A percentile compares a stretch with the other conserved stretches of the same genome.
Conservation (phyloP, 1,140 invertebrate genomes). For the Macrobrachium nipponense region DNA sequence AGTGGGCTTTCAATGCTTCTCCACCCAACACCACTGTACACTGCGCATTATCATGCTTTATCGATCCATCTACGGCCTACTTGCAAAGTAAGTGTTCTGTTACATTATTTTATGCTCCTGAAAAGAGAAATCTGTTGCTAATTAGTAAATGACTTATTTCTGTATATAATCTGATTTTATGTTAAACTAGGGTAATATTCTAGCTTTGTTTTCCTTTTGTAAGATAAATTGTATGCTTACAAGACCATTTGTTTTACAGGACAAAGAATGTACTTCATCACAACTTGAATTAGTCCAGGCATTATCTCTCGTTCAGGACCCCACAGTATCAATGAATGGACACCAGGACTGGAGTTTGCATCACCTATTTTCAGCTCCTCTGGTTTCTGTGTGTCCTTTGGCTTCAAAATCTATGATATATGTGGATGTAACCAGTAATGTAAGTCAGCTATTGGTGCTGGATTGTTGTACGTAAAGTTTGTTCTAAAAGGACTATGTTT, state of each 20-base stretch:
- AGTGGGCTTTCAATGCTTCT: constrained; percentile 86
- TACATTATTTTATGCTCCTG: background rate
- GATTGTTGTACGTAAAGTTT: too few relatives aligned
- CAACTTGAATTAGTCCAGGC: constrained; percentile 85
- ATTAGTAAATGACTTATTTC: too few relatives aligned
- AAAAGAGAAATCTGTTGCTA: too few relatives aligned
- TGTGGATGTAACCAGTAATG: constrained; percentile 80
- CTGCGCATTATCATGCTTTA: constrained; percentile 93
- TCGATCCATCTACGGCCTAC: constrained; percentile 86
- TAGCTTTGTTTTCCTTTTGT: too few relatives aligned
- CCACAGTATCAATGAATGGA: constrained; percentile 70
- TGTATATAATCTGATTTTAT: too few relatives aligned
- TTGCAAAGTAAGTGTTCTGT: constrained; percentile 42
- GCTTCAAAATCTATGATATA: constrained; percentile 83
- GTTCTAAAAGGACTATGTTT: too few relatives aligned
- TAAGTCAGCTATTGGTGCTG: constrained; percentile 55
- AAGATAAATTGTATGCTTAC: too few relatives aligned
- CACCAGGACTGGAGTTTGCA: constrained; percentile 85
- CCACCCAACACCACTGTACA: constrained; percentile 92
- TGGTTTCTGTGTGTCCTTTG: constrained; percentile 83
- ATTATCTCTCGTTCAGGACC: constrained; percentile 88
- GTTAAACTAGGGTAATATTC: too few relatives aligned
- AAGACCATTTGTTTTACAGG: constrained; percentile 65
- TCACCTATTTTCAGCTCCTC: constrained; percentile 85
- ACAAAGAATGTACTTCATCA: constrained; percentile 74